Base-by-base conservation (phyloP, 1,140 invertebrate species). In the Schlechtendalia chinensis region DNA sequence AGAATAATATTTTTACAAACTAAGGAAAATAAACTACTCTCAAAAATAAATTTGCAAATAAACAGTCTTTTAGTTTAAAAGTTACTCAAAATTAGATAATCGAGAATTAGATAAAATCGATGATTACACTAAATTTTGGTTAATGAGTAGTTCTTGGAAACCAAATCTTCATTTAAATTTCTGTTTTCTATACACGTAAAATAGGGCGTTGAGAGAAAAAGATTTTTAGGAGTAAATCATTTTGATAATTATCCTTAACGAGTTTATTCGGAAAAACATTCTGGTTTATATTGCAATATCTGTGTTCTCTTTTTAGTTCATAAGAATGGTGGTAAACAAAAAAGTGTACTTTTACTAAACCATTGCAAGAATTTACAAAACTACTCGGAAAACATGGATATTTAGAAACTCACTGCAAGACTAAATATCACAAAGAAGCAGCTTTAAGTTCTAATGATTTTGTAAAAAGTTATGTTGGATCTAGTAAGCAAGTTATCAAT, bases 231-330 rank as follows among this genome's bases (percentile, higher is more conserved):
- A 24, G 8, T 22, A 22, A 58, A 58, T 6, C 54, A 58, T 58
- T 58, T 58, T 58, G 54, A 58, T 22, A 58, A 58, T 58, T 58
- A n/a, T n/a, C n/a, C n/a, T n/a, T n/a, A n/a, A n/a, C n/a, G n/a
- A n/a, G n/a, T n/a, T n/a, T n/a, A n/a, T n/a, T n/a, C n/a, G n/a
- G n/a, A n/a, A n/a, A n/a, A n/a, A n/a, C n/a, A n/a, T n/a, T n/a
- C n/a, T n/a, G 54, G 54, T 58, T 58, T 22, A 22, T 58, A 22
- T 58, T 58, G 19, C n/a, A 58, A 58, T 10, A 22, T 58, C n/a
- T 58, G 54, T 58, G 54, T 58, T 58, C 54, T 58, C 2, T 6
- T 1, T 58, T 22, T 58, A 58, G n/a, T 58, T 58, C 54, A 58
- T 16, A 22, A 58, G n/a, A 58, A 58, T 58, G 54, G 54, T 58